phyloP scores from a whole-genome alignment of 2,113 vertebrate species.

The Tragelaphus scriptus region DNA sequence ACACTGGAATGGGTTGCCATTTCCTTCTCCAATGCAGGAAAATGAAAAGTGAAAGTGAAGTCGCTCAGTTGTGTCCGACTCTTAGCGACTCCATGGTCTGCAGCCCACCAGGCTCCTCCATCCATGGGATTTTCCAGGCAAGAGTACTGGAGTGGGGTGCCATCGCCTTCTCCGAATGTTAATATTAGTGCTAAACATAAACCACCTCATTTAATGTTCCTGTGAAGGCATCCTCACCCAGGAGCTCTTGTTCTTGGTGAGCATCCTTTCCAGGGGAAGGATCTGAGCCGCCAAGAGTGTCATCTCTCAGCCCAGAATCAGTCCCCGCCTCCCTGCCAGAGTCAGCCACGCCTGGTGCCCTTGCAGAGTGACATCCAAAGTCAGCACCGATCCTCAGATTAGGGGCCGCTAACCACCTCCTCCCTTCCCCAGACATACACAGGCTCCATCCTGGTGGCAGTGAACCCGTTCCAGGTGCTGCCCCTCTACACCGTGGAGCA shows the following conservation, averaged over 20 bases:
- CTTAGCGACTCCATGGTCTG: no score
- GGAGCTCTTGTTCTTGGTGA: neutral
- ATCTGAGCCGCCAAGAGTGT: neutral
- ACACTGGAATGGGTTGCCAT: no score
- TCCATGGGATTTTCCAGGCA: no score
- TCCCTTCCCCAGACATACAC: constrained; percentile 89
- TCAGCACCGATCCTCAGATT: neutral
- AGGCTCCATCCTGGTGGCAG: constrained; percentile 95
- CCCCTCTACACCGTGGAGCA: constrained; percentile 93
- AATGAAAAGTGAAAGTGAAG: no score
- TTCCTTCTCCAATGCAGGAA: no score
- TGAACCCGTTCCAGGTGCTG: constrained; percentile 96
- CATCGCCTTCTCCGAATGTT: neutral
- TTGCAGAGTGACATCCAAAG: no score
- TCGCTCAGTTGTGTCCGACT: no score
- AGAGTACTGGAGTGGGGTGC: no score
- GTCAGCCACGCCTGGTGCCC: neutral
- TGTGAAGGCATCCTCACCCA: accelerated
- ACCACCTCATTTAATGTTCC: no score
- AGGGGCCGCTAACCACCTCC: neutral
- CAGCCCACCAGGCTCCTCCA: no score
- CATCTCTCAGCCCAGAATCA: neutral
- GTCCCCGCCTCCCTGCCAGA: neutral
- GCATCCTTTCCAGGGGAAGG: neutral
- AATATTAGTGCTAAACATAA: neutral